A percentile compares a stretch with the other conserved stretches of the same genome.
Evolutionary conservation across 2,888 invertebrate genomes (phyloP).

Genomic region (Hesperia comma): DNA sequence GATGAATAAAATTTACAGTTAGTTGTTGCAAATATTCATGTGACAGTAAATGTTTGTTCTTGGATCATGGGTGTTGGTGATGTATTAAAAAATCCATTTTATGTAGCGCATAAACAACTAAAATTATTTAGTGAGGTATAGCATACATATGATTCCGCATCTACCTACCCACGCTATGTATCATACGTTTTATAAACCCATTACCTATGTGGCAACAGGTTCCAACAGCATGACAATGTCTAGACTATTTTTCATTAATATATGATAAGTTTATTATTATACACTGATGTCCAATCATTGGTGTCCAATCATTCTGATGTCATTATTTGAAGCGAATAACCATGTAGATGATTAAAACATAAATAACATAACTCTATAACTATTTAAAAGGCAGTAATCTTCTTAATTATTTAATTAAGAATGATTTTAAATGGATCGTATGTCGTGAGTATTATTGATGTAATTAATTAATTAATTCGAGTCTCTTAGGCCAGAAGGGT

Average conservation of each 20-base stretch:
- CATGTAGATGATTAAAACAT: constrained; percentile 24
- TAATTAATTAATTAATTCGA: constrained; percentile 3
- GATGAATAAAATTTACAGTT: too few relatives aligned
- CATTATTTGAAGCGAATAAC: constrained; percentile 18
- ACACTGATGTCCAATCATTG: neutral
- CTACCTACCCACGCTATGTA: too few relatives aligned
- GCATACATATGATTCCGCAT: too few relatives aligned
- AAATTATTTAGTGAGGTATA: too few relatives aligned
- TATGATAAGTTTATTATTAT: neutral
- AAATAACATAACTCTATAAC: constrained; percentile 1
- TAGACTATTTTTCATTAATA: constrained; percentile 5
- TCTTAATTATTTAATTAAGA: constrained; percentile 22
- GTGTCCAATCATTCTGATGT: constrained; percentile 19
- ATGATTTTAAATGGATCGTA: constrained; percentile 11
- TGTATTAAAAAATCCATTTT: too few relatives aligned
- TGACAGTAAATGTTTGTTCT: too few relatives aligned
- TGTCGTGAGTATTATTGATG: neutral
- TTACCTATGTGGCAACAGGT: neutral
- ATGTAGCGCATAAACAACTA: too few relatives aligned
- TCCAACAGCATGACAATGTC: neutral
- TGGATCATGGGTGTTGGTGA: too few relatives aligned
- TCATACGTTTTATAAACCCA: too few relatives aligned
- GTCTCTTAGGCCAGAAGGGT: constrained; percentile 9
- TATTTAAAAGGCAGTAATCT: constrained; percentile 17
- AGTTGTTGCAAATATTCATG: too few relatives aligned